Evolutionary conservation across 2,888 invertebrate species (phyloP).

Genomic region (Apamea monoglypha): DNA sequence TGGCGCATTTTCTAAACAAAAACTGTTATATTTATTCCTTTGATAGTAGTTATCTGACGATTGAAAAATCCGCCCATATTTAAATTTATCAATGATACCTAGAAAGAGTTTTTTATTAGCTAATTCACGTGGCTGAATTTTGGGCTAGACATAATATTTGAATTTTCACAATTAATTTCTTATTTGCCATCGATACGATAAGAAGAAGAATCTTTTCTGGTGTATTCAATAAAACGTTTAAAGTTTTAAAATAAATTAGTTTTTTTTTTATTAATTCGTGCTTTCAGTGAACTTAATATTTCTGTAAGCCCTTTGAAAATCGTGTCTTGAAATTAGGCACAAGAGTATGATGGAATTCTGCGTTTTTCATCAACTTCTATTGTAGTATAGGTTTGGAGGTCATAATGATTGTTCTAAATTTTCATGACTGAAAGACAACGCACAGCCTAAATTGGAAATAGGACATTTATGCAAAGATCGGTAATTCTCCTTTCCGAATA

Average conservation of each 20-base stretch:
- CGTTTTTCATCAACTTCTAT: not conserved
- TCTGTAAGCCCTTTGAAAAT: not conserved
- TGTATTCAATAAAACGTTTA: not conserved
- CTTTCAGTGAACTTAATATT: not conserved
- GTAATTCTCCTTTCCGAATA: not conserved
- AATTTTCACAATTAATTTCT: not conserved
- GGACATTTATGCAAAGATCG: not conserved
- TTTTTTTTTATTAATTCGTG: not conserved
- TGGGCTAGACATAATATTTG: not conserved
- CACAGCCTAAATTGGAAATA: not conserved
- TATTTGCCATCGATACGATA: not conserved
- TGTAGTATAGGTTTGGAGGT: not conserved
- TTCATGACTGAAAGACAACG: not conserved
- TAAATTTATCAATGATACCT: not conserved
- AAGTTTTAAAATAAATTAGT: not conserved
- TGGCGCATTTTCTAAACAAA: not conserved
- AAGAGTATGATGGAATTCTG: not conserved
- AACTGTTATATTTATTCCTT: not conserved
- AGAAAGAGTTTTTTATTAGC: not conserved
- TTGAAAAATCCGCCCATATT: not conserved
- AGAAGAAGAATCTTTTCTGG: not conserved
- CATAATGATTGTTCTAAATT: not conserved
- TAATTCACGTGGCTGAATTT: not conserved
- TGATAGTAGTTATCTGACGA: not conserved
- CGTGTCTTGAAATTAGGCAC: not conserved